Percentiles rank a stretch among this genome's conserved stretches.
Evolutionary conservation across 2,888 invertebrate genomes (phyloP).

Genomic region (Hemistola chrysoprasaria): DNA sequence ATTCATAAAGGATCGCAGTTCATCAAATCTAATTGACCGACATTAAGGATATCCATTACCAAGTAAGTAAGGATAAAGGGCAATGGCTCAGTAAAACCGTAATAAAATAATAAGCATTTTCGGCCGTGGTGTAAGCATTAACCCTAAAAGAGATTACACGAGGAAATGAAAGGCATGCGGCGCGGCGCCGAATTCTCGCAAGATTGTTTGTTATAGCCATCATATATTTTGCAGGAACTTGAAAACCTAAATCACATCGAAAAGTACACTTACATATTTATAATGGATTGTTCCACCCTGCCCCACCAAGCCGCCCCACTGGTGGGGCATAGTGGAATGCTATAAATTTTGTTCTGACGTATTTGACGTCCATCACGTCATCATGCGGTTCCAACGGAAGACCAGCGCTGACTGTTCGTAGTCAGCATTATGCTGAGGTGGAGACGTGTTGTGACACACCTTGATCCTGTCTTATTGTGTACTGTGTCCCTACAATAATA

Average conservation of each 20-base stretch:
- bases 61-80: slow-evolving; percentile 23
- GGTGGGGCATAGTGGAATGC: too few species aligned
- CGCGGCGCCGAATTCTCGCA: slow-evolving; percentile 34
- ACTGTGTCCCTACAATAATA: too few species aligned
- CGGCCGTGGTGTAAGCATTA: slow-evolving; percentile 37
- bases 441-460: too few species aligned
- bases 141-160: slow-evolving; percentile 45
- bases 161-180: slow-evolving; percentile 42
- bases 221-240: slow-evolving; percentile 31
- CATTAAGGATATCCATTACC: slow-evolving; percentile 18
- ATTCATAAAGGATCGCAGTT: slow-evolving; percentile 14
- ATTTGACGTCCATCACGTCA: too few species aligned
- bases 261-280: too few species aligned
- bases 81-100: slow-evolving; percentile 34
- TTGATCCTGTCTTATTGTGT: too few species aligned
- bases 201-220: slow-evolving; percentile 25
- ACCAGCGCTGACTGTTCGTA: too few species aligned
- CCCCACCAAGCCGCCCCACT: too few species aligned
- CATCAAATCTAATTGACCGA: slow-evolving; percentile 16
- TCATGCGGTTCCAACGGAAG: too few species aligned
- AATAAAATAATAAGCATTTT: slow-evolving; percentile 36
- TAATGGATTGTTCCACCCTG: too few species aligned
- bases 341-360: too few species aligned
- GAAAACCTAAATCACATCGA: slow-evolving; percentile 21
- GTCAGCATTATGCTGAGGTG: too few species aligned